Evolutionary conservation across 1,140 invertebrate species (phyloP).

Genomic region (Sweltsa coloradensis): DNA sequence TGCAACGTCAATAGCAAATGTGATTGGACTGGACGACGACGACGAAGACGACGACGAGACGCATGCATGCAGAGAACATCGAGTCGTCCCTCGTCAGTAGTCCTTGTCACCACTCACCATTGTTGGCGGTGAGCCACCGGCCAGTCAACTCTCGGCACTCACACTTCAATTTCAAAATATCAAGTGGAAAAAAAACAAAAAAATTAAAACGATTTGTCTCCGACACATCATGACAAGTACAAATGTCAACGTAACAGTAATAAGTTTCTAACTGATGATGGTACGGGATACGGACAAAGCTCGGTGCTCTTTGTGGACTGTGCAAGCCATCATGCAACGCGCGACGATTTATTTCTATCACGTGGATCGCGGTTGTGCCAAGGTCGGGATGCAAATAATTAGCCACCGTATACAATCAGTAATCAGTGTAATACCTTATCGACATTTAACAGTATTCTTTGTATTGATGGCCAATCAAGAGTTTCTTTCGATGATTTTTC

Average conservation of each 20-base stretch:
- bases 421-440: too few relatives aligned
- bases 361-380: background rate
- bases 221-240: background rate
- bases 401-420: too few relatives aligned
- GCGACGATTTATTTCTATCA: too few relatives aligned
- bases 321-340: background rate
- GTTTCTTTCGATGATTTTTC: too few relatives aligned
- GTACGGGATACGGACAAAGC: too few relatives aligned
- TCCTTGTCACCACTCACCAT: background rate
- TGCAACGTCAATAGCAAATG: background rate
- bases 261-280: constrained; percentile 1
- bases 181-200: background rate
- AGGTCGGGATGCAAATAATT: too few relatives aligned
- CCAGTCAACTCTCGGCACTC: background rate
- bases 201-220: background rate
- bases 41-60: background rate
- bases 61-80: background rate
- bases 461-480: too few relatives aligned
- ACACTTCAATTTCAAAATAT: background rate
- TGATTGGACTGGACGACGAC: background rate
- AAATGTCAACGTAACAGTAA: background rate
- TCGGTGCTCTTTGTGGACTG: too few relatives aligned
- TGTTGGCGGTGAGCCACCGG: background rate
- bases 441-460: too few relatives aligned
- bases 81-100: background rate